phyloP scores from a whole-genome alignment of 2,888 invertebrate genomes.

The Buathra laborator region DNA sequence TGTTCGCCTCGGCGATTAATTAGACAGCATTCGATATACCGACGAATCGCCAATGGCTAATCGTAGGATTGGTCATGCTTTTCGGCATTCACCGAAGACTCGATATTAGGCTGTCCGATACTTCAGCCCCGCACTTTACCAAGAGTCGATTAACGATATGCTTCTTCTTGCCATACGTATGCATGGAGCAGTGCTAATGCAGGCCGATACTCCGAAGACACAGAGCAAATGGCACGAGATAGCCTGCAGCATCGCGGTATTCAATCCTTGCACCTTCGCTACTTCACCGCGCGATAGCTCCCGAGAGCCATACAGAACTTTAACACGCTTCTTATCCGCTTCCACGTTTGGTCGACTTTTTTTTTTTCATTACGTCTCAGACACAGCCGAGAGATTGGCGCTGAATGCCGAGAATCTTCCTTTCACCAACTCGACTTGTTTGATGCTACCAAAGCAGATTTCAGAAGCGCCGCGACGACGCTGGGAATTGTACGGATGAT shows the following conservation, averaged over 20 bases:
- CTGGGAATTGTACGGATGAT: conserved; percentile 48
- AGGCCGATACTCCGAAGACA: background rate
- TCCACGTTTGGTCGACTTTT: conserved; percentile 40
- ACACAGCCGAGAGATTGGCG: conserved; percentile 15
- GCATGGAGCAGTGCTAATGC: background rate
- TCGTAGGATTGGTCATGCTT: conserved; percentile 80
- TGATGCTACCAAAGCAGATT: conserved; percentile 13
- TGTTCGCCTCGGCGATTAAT: conserved; percentile 78
- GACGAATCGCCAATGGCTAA: conserved; percentile 70
- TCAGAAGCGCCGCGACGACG: background rate
- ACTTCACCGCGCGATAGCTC: background rate
- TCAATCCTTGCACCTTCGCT: background rate
- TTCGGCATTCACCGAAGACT: conserved; percentile 63
- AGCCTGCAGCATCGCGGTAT: conserved; percentile 1
- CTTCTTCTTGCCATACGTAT: background rate
- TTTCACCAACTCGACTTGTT: conserved; percentile 33
- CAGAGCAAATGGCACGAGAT: background rate
- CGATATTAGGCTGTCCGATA: conserved; percentile 10
- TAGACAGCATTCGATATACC: conserved; percentile 79
- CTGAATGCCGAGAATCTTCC: conserved; percentile 34
- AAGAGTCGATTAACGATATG: conserved; percentile 23
- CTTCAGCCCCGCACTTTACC: background rate
- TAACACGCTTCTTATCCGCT: conserved; percentile 22
- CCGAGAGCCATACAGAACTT: conserved; percentile 22
- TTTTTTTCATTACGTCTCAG: conserved; percentile 1